Conservation (phyloP, 2,797 vertebrate genomes). For the Emys orbicularis region DNA sequence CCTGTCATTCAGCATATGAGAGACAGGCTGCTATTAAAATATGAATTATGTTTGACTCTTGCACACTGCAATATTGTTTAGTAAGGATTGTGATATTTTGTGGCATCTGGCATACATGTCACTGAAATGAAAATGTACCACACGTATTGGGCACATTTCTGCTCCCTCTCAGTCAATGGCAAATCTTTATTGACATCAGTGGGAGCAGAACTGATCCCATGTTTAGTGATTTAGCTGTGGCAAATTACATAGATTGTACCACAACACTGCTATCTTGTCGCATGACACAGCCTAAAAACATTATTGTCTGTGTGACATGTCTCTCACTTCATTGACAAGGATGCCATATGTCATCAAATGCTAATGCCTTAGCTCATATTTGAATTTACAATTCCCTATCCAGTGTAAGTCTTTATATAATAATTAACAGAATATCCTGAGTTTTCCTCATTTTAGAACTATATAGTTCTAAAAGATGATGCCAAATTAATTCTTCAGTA, state of each 20-base stretch:
- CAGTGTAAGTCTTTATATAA: not conserved
- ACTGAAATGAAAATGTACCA: not conserved
- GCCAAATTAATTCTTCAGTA: slow-evolving; percentile 8
- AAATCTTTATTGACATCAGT: slow-evolving; percentile 23
- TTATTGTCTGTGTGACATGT: slow-evolving; percentile 28
- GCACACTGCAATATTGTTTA: not conserved
- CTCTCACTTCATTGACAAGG: slow-evolving; percentile 5
- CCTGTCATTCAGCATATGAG: not conserved
- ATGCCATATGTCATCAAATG: slow-evolving; percentile 28
- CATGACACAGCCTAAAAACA: slow-evolving; percentile 37
- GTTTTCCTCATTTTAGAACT: not conserved
- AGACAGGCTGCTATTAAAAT: not conserved
- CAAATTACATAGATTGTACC: slow-evolving; percentile 59
- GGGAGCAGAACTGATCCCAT: slow-evolving; percentile 11
- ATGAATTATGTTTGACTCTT: not conserved
- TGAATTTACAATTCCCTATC: not conserved
- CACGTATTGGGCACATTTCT: not conserved
- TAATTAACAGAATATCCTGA: slow-evolving; percentile 28
- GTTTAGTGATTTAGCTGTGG: slow-evolving; percentile 23
- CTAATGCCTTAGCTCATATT: not conserved
- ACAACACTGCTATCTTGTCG: slow-evolving; percentile 72
- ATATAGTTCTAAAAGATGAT: slow-evolving; percentile 20
- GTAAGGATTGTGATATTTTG: not conserved
- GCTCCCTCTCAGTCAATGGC: slow-evolving; percentile 10
- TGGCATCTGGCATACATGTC: not conserved